Percentiles rank a stretch among this genome's conserved stretches.
Evolutionary conservation across 2,888 invertebrate species (phyloP).

Genomic region (Baronia brevicornis): DNA sequence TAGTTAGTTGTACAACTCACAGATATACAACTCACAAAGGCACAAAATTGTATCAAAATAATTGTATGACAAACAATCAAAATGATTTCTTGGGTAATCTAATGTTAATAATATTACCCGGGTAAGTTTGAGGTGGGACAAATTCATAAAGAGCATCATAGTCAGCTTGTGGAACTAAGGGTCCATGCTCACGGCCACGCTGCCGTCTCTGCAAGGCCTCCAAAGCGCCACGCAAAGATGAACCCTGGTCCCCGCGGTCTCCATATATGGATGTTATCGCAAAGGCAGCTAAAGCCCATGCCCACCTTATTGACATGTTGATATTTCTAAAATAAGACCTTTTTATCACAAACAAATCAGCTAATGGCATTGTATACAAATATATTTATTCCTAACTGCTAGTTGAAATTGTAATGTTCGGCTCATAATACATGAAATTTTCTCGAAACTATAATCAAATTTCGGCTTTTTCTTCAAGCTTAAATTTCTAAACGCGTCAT

Average conservation of each 20-base stretch:
- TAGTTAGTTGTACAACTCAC: no score
- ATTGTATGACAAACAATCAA: background rate
- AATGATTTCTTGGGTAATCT: no score
- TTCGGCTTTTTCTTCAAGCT: no score
- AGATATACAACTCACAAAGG: no score
- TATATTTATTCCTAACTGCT: no score
- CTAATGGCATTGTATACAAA: no score
- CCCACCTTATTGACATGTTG: conserved; percentile 47
- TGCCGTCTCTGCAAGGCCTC: conserved; percentile 72
- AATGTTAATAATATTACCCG: conserved; percentile 36
- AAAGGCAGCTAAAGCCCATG: conserved; percentile 36
- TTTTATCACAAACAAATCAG: no score
- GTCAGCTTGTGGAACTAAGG: conserved; percentile 41
- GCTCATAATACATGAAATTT: no score
- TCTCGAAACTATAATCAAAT: no score
- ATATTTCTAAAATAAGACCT: conserved; percentile 5
- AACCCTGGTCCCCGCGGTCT: conserved; percentile 46
- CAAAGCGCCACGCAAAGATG: conserved; percentile 68
- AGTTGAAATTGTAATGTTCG: no score
- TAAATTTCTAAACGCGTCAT: no score
- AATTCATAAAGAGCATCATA: conserved; percentile 61
- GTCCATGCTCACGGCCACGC: conserved; percentile 48
- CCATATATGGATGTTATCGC: conserved; percentile 34
- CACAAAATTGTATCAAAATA: no score
- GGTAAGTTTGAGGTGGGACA: conserved; percentile 54